Conservation (phyloP, 2,797 vertebrate genomes). For the Bovichtus variegatus region DNA sequence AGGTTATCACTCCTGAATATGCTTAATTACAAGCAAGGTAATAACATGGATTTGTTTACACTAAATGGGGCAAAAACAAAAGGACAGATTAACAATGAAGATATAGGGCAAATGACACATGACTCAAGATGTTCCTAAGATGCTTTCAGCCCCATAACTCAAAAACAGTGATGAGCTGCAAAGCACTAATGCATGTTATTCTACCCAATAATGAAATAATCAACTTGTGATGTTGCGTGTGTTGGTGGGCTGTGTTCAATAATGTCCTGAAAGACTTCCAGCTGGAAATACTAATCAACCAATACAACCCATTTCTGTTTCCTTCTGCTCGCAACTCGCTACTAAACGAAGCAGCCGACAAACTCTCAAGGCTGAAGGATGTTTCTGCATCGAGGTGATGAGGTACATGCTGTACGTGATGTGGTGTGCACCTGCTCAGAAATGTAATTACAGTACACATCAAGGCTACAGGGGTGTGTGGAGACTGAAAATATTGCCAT, state of each 20-base stretch:
- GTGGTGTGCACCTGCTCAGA: slow-evolving; percentile 47
- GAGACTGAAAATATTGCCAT: slow-evolving; percentile 41
- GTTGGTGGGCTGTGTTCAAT: slow-evolving; percentile 31
- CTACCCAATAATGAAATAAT: slow-evolving; percentile 36
- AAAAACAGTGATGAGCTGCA: slow-evolving; percentile 35
- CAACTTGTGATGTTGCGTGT: slow-evolving; percentile 20
- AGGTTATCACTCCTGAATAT: slow-evolving; percentile 69
- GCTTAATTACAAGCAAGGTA: slow-evolving; percentile 72
- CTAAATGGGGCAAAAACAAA: slow-evolving; percentile 38
- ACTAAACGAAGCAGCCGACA: slow-evolving; percentile 47
- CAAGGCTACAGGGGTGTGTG: slow-evolving; percentile 44
- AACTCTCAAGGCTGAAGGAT: slow-evolving; percentile 50
- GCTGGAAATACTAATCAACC: slow-evolving; percentile 50
- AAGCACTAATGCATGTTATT: slow-evolving; percentile 28
- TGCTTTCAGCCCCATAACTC: slow-evolving; percentile 32
- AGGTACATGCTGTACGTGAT: slow-evolving; percentile 28
- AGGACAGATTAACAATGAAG: slow-evolving; percentile 49
- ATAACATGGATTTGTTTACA: slow-evolving; percentile 60
- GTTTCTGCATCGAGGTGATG: slow-evolving; percentile 35
- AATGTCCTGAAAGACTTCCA: slow-evolving; percentile 30
- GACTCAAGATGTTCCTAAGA: slow-evolving; percentile 20
- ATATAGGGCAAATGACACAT: slow-evolving; percentile 46
- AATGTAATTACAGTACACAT: slow-evolving; percentile 67
- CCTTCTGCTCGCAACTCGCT: slow-evolving; percentile 20
- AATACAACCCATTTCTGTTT: slow-evolving; percentile 28